These are phyloP conservation scores for Druceiella hillmani DNA, from an alignment of 2,888 invertebrate species.

Conservation along the genomic window DNA sequence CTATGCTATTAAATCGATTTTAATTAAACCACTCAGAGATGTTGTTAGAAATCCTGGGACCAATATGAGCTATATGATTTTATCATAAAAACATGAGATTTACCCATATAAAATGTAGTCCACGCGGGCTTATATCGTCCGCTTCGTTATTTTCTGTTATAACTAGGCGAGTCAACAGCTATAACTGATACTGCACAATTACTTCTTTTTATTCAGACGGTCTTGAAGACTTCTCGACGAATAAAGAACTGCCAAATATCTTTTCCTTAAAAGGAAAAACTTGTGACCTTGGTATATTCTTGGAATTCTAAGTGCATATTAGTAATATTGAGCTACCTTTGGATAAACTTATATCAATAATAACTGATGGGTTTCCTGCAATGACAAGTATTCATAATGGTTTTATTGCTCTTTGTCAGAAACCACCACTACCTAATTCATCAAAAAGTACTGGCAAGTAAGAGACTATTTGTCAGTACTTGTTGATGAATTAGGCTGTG, in stretches of 20 bases:
- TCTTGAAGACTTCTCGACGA: slow-evolving; percentile 21
- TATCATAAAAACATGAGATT: too few relatives aligned
- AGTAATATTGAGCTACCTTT: slow-evolving; percentile 18
- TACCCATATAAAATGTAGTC: too few relatives aligned
- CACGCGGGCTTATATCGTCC: too few relatives aligned
- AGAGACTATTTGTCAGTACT: too few relatives aligned
- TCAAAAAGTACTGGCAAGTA: too few relatives aligned
- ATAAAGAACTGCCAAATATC: slow-evolving; percentile 21
- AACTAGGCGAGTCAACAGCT: slow-evolving; percentile 23
- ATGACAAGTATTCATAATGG: slow-evolving; percentile 21
- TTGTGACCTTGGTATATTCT: slow-evolving; percentile 17
- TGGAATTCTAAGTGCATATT: slow-evolving; percentile 11
- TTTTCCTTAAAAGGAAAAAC: slow-evolving; percentile 23
- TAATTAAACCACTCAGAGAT: too few relatives aligned
- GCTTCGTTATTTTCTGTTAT: slow-evolving; percentile 18
- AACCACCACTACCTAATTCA: too few relatives aligned
- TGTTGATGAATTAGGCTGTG: too few relatives aligned
- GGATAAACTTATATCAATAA: slow-evolving; percentile 24
- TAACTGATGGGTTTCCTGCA: slow-evolving; percentile 21
- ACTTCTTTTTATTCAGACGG: slow-evolving; percentile 22
- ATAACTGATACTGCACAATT: slow-evolving; percentile 22
- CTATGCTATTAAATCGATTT: too few relatives aligned
- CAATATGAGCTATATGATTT: too few relatives aligned
- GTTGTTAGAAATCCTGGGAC: too few relatives aligned
- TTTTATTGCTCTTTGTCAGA: too few relatives aligned